Conservation (phyloP, 2,888 invertebrate genomes). For the Luffia ferchaultella region DNA sequence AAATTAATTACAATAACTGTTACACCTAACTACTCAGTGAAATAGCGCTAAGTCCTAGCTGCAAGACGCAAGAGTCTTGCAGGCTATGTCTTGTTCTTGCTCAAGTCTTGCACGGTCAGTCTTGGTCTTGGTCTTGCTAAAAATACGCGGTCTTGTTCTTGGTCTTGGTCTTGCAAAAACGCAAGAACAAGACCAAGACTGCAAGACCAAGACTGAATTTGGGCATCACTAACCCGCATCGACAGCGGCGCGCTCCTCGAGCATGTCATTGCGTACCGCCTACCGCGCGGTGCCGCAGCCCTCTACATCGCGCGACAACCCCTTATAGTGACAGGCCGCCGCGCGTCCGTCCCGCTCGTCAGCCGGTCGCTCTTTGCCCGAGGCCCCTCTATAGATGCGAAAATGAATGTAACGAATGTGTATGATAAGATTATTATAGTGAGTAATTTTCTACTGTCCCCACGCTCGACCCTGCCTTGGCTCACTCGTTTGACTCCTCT, state of each 20-base stretch:
- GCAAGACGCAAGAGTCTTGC: no score
- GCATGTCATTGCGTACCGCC: conserved; percentile 33
- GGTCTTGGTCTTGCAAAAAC: no score
- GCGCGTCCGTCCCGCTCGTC: neutral
- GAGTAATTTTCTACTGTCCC: neutral
- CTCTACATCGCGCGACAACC: neutral
- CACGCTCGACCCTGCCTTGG: neutral
- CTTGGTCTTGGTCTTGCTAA: no score
- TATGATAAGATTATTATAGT: neutral
- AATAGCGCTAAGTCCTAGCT: no score
- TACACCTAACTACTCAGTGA: no score
- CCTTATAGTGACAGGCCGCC: neutral
- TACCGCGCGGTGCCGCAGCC: conserved; percentile 42
- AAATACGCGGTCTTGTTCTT: no score
- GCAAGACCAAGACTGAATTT: no score
- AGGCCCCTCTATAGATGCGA: neutral
- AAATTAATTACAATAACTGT: no score
- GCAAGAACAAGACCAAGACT: no score
- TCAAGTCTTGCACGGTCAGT: no score
- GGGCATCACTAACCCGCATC: no score
- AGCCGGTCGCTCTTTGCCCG: neutral
- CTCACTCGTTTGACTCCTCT: neutral
- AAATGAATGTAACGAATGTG: neutral
- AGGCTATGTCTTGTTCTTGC: no score
- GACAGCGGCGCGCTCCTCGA: conserved; percentile 28